Evolutionary conservation across 2,113 vertebrate species (phyloP).

Genomic region (Gallinago paraguaiae): DNA sequence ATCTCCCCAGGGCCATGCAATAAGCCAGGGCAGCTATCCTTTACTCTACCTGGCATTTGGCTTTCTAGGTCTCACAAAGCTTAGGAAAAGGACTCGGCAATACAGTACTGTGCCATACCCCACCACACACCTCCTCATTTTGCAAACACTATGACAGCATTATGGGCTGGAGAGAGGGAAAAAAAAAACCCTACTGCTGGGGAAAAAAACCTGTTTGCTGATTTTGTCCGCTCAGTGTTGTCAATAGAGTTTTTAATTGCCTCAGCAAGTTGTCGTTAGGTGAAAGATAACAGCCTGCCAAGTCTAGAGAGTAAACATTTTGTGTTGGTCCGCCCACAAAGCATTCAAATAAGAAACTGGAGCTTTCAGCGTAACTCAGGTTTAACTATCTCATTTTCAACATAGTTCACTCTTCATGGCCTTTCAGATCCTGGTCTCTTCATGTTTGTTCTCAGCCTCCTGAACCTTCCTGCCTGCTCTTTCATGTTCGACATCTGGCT

Average conservation of each 20-base stretch:
- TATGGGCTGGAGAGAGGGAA: background rate
- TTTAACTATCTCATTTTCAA: constrained; percentile 19
- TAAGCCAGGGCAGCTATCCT: background rate
- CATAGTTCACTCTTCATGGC: background rate
- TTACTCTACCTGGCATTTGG: background rate
- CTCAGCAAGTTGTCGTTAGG: background rate
- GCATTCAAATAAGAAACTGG: background rate
- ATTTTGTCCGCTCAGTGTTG: background rate
- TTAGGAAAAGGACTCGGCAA: background rate
- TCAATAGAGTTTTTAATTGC: background rate
- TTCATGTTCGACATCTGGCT: constrained; percentile 50
- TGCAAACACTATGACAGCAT: background rate
- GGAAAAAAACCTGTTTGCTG: background rate
- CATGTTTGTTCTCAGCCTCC: background rate
- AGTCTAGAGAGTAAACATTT: constrained; percentile 9
- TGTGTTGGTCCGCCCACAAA: background rate
- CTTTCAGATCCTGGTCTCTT: background rate
- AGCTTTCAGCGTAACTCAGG: background rate
- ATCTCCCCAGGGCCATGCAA: background rate
- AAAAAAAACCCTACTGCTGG: background rate
- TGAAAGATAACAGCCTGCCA: constrained; percentile 37
- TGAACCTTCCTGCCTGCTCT: background rate
- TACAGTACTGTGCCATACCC: background rate
- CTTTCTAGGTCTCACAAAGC: background rate
- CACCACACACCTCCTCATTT: background rate